phyloP scores from a whole-genome alignment of 35 echinoderm and acorn worm genomes.

The Acanthaster planci region DNA sequence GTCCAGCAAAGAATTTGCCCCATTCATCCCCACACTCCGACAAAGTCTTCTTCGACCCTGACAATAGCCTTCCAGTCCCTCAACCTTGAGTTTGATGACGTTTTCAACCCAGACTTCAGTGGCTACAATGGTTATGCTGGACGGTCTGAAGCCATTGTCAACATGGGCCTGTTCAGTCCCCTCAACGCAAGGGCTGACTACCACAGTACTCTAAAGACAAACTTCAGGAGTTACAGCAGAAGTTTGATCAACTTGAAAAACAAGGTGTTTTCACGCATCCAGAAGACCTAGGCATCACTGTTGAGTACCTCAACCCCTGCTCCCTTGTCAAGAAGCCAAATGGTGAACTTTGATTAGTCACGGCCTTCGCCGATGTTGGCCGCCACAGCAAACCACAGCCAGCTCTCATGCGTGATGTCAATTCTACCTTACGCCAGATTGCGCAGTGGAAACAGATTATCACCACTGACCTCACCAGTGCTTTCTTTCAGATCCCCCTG shows the following conservation, averaged over 20 bases:
- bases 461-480: constrained; percentile 62
- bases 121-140: constrained; percentile 60
- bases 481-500: too few relatives aligned
- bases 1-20: too few relatives aligned
- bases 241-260: constrained; percentile 54
- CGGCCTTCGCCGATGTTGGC: constrained; percentile 58
- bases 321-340: constrained; percentile 49
- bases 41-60: constrained; percentile 44
- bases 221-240: constrained; percentile 43
- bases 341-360: constrained; percentile 62
- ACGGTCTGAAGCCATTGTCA: constrained; percentile 50
- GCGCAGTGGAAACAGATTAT: constrained; percentile 42
- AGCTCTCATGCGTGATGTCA: constrained; percentile 44
- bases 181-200: constrained; percentile 39
- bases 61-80: constrained; percentile 4
- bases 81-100: too few relatives aligned
- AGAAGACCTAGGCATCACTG: constrained; percentile 40
- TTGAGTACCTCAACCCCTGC: constrained; percentile 58
- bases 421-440: constrained; percentile 17
- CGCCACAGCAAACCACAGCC: constrained; percentile 52
- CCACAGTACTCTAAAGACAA: constrained; percentile 38
- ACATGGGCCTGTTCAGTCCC: constrained; percentile 56
- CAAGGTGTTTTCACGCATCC: constrained; percentile 56
- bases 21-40: too few relatives aligned
- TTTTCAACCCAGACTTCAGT: too few relatives aligned